Conservation (phyloP, 2,797 vertebrate species). For the Nothura maculosa region DNA sequence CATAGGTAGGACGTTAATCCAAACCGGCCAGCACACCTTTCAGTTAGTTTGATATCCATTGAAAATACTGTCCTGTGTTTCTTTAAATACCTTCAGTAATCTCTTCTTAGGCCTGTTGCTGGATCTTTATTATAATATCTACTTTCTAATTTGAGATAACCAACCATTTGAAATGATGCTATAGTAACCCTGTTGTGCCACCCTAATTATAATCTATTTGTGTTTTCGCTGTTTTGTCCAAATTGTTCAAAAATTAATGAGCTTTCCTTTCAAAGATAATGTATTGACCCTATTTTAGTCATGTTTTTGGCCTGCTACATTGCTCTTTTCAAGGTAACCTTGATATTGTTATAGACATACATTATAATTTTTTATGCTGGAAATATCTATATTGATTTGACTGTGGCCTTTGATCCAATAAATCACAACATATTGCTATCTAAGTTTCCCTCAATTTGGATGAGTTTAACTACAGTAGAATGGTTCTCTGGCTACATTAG, state of each 20-base stretch:
- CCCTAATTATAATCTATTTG: constrained; percentile 56
- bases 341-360: constrained; percentile 78
- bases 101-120: constrained; percentile 33
- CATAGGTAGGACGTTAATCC: not conserved
- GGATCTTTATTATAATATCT: not conserved
- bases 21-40: not conserved
- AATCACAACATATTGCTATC: constrained; percentile 79
- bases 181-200: constrained; percentile 37
- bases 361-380: constrained; percentile 73
- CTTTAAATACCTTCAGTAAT: not conserved
- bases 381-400: constrained; percentile 79
- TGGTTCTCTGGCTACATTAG: constrained; percentile 75
- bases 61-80: not conserved
- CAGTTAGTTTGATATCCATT: not conserved
- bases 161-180: not conserved
- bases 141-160: constrained; percentile 31
- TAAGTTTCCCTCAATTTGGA: constrained; percentile 76
- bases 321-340: constrained; percentile 81
- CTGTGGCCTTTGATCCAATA: constrained; percentile 78
- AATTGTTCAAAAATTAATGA: constrained; percentile 58
- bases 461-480: constrained; percentile 75
- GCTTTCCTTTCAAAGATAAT: constrained; percentile 52
- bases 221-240: constrained; percentile 57
- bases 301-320: constrained; percentile 50
- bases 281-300: constrained; percentile 66